These are phyloP conservation scores for Marmota flaviventris DNA, from an alignment of 2,113 vertebrate species.

Conservation along the genomic window DNA sequence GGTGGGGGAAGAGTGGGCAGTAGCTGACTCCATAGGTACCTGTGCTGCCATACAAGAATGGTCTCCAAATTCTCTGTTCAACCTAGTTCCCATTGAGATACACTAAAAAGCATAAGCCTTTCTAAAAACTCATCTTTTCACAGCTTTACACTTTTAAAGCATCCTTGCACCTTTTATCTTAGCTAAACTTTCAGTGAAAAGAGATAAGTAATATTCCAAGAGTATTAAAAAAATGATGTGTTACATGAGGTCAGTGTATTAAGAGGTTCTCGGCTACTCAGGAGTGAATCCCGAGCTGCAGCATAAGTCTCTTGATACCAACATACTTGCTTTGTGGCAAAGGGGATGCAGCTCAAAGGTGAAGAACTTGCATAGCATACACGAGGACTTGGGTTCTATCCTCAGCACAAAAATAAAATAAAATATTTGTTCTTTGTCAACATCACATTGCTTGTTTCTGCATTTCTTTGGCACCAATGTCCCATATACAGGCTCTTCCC, in stretches of 20 bases:
- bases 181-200: background rate
- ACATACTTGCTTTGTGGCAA: background rate
- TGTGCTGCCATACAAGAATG: too few relatives aligned
- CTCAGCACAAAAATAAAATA: too few relatives aligned
- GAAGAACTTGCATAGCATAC: too few relatives aligned
- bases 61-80: background rate
- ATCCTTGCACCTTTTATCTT: background rate
- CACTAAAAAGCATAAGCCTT: background rate
- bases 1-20: background rate
- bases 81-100: background rate
- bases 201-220: background rate
- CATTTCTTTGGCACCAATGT: background rate
- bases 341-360: too few relatives aligned
- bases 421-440: background rate
- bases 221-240: background rate
- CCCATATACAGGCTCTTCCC: background rate
- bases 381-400: too few relatives aligned
- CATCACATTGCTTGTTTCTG: background rate
- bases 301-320: background rate
- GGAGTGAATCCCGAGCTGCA: background rate
- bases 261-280: background rate
- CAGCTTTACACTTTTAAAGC: background rate
- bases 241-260: fast-evolving
- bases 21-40: background rate
- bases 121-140: background rate